Base-by-base conservation (phyloP, 2,888 invertebrate genomes). In the Plebejus melissa region DNA sequence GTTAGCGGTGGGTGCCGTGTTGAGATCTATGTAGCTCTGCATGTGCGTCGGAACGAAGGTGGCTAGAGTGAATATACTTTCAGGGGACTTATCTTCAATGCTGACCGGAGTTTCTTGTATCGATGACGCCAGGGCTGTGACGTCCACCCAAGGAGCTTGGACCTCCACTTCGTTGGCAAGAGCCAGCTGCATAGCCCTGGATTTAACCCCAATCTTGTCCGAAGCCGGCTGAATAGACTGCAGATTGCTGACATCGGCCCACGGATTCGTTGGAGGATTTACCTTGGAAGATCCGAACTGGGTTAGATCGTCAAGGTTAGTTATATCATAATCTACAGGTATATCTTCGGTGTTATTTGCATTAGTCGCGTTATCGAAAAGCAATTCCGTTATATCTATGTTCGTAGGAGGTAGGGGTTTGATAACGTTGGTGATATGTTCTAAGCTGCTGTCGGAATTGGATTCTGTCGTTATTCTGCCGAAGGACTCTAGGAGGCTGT, bases 111-210 rank as follows among this genome's bases (percentile, higher is more conserved):
- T 94, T 89, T 95, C 94, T 78, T 95, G 94, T 83, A 95, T 93
- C 69, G 95, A 95, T 0, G 96, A 95, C 1, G 96, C 95, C 76
- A 96, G 87, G 4, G 96, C 95, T 80, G 95, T 96, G 0, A 96
- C 96, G 82, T 97, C 96, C 1, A 96, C 94, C 97, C 97, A 97
- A 0, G 96, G 95, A 0, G 96, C 95, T 78, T 96, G 96, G 65
- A 96, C 92, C 86, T 97, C 97, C 79, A 96, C 95, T 83, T 97
- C 96, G 57, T 96, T 96, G 0, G 96, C 96, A 80, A 96, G 90
- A 4, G 96, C 96, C 80, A 97, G 87, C 82, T 97, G 96, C 81
- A 96, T 93, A 0, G 96, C 96, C 87, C 90, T 90, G 1, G 90
- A 85, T 82, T 87, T 88, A 1, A 89, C 81, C 81, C 90, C 89